Evolutionary conservation across 2,888 invertebrate species (phyloP).

Genomic region (Lepidocyrtoides sp.): DNA sequence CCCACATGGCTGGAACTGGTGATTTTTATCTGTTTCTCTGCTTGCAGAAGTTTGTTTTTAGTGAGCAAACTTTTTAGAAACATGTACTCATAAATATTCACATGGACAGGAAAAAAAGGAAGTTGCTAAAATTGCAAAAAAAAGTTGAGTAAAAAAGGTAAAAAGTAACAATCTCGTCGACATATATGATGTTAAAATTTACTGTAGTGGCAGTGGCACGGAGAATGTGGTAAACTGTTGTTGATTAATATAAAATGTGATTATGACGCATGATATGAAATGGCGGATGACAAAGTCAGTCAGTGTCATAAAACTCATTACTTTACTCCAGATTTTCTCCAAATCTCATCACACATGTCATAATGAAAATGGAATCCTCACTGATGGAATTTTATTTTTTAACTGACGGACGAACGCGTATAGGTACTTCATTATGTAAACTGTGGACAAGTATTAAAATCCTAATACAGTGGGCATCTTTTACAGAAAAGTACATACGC

Average conservation of each 20-base stretch:
- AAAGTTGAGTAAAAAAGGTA: too few relatives aligned
- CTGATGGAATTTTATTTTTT: neutral
- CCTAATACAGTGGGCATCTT: neutral
- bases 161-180: too few relatives aligned
- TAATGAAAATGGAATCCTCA: neutral
- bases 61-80: neutral
- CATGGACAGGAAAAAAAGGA: neutral
- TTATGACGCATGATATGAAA: constrained; percentile 3
- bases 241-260: constrained; percentile 40
- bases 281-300: constrained; percentile 55
- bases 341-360: neutral
- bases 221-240: neutral
- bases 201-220: too few relatives aligned
- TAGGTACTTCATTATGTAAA: too few relatives aligned
- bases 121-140: neutral
- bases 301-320: constrained; percentile 59
- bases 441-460: too few relatives aligned
- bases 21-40: neutral
- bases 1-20: neutral
- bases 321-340: neutral
- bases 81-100: neutral
- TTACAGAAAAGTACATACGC: neutral
- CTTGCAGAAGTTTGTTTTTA: neutral
- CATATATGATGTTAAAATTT: neutral
- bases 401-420: too few relatives aligned